Base-by-base conservation (phyloP, 2,888 invertebrate genomes). In the Hydrotaea diabolus region DNA sequence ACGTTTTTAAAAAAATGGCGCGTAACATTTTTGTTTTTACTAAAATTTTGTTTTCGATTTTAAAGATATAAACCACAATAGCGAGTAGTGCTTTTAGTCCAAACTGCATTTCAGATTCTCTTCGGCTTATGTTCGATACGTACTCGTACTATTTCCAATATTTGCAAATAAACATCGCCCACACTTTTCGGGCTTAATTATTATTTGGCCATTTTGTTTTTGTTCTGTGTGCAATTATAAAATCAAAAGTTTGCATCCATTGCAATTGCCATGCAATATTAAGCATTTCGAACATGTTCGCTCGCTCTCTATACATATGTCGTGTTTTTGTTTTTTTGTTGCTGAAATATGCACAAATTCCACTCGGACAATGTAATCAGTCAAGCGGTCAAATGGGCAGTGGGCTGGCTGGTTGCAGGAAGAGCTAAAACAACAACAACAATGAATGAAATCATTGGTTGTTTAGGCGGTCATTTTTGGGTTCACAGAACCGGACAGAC, bases 211-310 rank as follows among this genome's bases (percentile, higher is more conserved):
- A 88, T 88, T 76, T 77, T 75, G 21, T 17, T 82, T 88, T 88
- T 88, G 8, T 39, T 39, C 9, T 1, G 7, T 39, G 88, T 88
- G 87, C 89, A 91, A 90, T 91, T 89, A 86, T 89, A 89, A 89
- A 90, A 88, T 89, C 89, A 89, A 88, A 89, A 87, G 89, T 87
- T 86, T 77, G 71, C 82, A 86, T 83, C 81, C 76, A 79, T 62
- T 76, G 62, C 66, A 26, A 64, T 64, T 49, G 26, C 46, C n/a
- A 19, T 53, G 78, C 79, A 13, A 46, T 39, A 59, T 59, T 53
- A 49, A 53, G n/a, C 11, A 11, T 53, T 31, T 11, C n/a, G 17
- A 53, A 31, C 13, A 59, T 69, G 21, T 69, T 66, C 43, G 39
- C 36, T n/a, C n/a, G 19, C 21, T 57, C 5, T 39, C 19, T 8